A percentile compares a stretch with the other conserved stretches of the same genome.
Conservation (phyloP, 2,797 vertebrate species). For the Anniella stebbinsi region DNA sequence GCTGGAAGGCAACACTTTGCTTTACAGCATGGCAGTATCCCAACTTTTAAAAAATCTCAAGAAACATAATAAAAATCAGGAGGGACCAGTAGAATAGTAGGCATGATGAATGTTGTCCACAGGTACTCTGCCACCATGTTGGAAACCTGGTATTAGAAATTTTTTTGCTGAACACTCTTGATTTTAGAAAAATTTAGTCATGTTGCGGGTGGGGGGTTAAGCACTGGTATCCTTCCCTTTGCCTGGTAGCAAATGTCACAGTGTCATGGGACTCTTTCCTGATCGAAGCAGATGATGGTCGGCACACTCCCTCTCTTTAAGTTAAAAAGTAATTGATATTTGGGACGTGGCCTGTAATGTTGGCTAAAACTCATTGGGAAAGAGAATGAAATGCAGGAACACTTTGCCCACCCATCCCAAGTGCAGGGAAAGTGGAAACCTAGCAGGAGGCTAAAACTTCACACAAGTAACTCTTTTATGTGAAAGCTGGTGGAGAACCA, state of each 20-base stretch:
- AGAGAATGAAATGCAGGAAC: not conserved
- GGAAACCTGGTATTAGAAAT: not conserved
- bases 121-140: too few species aligned
- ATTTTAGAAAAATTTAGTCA: not conserved
- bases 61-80: too few species aligned
- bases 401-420: not conserved
- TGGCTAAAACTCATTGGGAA: not conserved
- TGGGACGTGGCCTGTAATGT: not conserved
- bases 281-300: not conserved
- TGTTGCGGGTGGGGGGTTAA: too few species aligned
- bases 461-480: not conserved
- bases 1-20: too few species aligned
- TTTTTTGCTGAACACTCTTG: not conserved
- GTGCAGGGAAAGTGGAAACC: not conserved
- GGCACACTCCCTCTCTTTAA: too few species aligned
- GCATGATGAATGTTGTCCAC: too few species aligned
- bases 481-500: not conserved
- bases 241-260: not conserved
- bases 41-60: too few species aligned
- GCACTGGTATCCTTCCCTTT: not conserved
- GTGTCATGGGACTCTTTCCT: not conserved
- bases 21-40: too few species aligned
- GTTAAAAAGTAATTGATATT: not conserved
- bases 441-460: not conserved
- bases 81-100: too few species aligned